These are phyloP conservation scores for Parasteatoda tepidariorum DNA, from an alignment of 1,140 invertebrate genomes.

Conservation along the genomic window DNA sequence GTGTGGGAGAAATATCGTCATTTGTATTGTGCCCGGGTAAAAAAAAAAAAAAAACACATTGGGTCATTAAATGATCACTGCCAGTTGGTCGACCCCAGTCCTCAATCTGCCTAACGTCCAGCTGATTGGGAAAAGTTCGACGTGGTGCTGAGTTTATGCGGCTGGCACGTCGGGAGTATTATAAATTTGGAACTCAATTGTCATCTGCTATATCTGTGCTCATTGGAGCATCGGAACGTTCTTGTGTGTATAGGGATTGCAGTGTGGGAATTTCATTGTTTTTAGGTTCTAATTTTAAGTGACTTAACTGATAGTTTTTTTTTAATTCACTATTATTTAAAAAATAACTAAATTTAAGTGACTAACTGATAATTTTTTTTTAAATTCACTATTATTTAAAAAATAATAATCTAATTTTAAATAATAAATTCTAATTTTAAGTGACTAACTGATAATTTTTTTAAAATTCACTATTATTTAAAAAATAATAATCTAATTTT, in stretches of 20 bases:
- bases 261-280: background rate
- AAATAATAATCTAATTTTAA: too few species aligned
- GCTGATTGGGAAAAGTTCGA: background rate
- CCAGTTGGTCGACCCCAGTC: background rate
- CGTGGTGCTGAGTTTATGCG: background rate
- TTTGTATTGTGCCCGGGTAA: conserved; percentile 44
- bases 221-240: background rate
- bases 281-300: background rate
- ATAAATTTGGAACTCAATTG: background rate
- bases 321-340: too few species aligned
- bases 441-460: too few species aligned
- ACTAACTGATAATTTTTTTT: too few species aligned
- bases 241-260: background rate
- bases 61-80: conserved; percentile 51
- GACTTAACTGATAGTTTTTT: too few species aligned
- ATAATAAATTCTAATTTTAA: too few species aligned
- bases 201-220: background rate
- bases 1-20: conserved; percentile 48
- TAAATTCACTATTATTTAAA: too few species aligned
- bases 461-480: too few species aligned
- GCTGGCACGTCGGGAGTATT: background rate
- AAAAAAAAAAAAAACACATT: conserved; percentile 3
- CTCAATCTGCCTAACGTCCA: background rate
- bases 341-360: too few species aligned
- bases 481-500: too few species aligned